Conservation (phyloP, 2,888 invertebrate species). For the Sialis fuliginosa region DNA sequence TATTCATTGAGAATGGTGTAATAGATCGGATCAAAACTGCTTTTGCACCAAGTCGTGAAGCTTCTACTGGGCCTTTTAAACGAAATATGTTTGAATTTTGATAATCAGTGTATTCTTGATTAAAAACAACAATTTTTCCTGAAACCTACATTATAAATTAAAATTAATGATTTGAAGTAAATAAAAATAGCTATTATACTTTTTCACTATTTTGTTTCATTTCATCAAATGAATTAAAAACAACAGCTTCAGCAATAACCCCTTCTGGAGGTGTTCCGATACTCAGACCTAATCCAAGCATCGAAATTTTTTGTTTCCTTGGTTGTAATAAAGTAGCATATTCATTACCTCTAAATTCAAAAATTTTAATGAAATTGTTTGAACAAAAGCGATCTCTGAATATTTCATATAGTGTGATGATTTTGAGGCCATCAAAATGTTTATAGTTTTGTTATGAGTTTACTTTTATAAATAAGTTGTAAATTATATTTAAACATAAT, state of each 20-base stretch:
- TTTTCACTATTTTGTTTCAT: conserved; percentile 31
- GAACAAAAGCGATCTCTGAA: not conserved
- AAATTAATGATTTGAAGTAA: conserved; percentile 1
- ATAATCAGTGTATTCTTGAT: conserved; percentile 46
- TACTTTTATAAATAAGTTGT: too few relatives aligned
- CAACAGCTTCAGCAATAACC: conserved; percentile 53
- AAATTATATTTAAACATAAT: too few relatives aligned
- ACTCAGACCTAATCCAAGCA: conserved; percentile 54
- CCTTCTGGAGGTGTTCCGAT: conserved; percentile 51
- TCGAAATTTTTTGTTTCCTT: conserved; percentile 36
- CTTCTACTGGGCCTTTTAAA: conserved; percentile 42
- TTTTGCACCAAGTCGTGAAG: conserved; percentile 55
- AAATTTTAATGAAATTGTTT: not conserved
- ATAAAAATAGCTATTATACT: conserved; percentile 22
- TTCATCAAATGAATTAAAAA: conserved; percentile 49
- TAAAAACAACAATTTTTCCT: conserved; percentile 65
- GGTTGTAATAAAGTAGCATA: conserved; percentile 45
- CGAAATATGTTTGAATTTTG: conserved; percentile 48
- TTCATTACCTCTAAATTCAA: conserved; percentile 46
- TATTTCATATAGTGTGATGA: not conserved
- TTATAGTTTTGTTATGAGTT: too few relatives aligned
- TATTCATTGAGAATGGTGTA: conserved; percentile 57
- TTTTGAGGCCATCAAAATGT: too few relatives aligned
- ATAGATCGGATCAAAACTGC: conserved; percentile 59
- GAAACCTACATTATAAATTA: conserved; percentile 22